Percentiles rank a stretch among this genome's conserved stretches.
Conservation (phyloP, 1,140 invertebrate genomes). For the Aphis craccivora region DNA sequence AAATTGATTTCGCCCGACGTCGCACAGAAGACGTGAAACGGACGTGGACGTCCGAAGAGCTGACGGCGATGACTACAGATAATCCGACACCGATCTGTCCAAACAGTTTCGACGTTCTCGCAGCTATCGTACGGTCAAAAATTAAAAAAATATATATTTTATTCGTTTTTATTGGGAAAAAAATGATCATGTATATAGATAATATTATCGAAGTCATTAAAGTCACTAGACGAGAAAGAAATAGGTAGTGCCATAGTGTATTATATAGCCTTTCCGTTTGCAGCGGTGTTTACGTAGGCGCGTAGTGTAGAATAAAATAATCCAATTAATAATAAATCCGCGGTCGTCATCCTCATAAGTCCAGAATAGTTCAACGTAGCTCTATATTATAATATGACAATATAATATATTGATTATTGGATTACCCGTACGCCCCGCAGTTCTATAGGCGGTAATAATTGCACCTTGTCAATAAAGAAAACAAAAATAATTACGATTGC, state of each 20-base stretch:
- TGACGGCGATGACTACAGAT: background rate
- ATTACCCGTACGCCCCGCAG: conserved; percentile 4
- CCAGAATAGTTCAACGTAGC: background rate
- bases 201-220: background rate
- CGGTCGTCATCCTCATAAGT: background rate
- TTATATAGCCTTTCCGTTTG: background rate
- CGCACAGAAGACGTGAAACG: no score
- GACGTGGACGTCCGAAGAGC: no score
- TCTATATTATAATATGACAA: background rate
- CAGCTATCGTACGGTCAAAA: background rate
- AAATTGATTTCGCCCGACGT: background rate
- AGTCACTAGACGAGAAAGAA: background rate
- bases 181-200: background rate
- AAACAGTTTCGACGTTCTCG: background rate
- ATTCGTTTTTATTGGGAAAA: background rate
- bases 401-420: background rate
- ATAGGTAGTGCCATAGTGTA: no score
- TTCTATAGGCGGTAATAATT: conserved; percentile 14
- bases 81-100: background rate
- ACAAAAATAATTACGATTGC: conserved; percentile 10
- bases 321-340: background rate
- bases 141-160: background rate
- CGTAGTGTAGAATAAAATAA: background rate
- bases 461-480: conserved; percentile 29
- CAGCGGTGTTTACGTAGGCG: background rate